phyloP scores from a whole-genome alignment of 1,140 invertebrate species.

The Heliconius himera region DNA sequence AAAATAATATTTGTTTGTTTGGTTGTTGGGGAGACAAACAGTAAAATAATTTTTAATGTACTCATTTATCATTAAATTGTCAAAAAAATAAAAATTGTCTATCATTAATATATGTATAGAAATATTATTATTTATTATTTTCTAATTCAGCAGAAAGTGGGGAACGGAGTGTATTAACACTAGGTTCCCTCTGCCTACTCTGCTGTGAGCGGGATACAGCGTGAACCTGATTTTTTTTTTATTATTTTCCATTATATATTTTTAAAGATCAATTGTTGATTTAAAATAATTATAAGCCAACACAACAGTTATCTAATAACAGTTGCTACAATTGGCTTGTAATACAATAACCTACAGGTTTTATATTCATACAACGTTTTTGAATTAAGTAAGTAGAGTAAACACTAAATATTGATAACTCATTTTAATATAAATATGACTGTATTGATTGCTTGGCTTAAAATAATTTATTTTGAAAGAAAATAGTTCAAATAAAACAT shows the following conservation, averaged over 20 bases:
- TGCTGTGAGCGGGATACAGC: too few relatives aligned
- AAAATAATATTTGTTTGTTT: too few relatives aligned
- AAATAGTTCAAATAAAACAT: not conserved
- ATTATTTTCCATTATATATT: not conserved
- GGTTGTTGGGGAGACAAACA: too few relatives aligned
- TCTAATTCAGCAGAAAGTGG: too few relatives aligned
- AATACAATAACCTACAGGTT: not conserved
- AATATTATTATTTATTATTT: too few relatives aligned
- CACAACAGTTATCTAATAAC: not conserved
- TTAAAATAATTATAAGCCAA: not conserved
- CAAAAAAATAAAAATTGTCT: too few relatives aligned
- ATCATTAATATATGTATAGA: too few relatives aligned
- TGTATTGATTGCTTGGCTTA: not conserved
- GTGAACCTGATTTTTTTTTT: too few relatives aligned
- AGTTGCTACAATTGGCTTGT: not conserved
- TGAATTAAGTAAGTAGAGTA: not conserved
- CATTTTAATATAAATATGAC: not conserved
- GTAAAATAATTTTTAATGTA: too few relatives aligned
- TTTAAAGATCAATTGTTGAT: not conserved
- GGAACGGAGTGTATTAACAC: too few relatives aligned
- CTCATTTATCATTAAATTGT: too few relatives aligned
- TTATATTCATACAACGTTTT: not conserved
- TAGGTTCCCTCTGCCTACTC: too few relatives aligned
- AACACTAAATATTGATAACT: slow-evolving; percentile 1
- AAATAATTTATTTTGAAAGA: not conserved